phyloP scores from a whole-genome alignment of 2,888 invertebrate species.

The Halocaridina rubra region DNA sequence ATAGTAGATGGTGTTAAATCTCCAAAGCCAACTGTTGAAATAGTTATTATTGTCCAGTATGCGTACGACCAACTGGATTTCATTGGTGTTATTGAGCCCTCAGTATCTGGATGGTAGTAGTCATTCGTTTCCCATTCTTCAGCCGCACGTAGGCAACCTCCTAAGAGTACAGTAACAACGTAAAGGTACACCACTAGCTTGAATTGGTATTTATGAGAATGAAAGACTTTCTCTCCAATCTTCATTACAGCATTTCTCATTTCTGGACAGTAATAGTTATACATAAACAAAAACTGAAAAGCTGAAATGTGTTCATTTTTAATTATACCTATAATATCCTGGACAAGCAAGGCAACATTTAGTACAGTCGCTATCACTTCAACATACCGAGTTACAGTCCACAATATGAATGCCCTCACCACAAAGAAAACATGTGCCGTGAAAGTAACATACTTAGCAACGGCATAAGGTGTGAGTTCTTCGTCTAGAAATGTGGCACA shows the following conservation, averaged over 20 bases:
- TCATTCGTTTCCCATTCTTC: background rate
- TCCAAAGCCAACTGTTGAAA: slow-evolving; percentile 2
- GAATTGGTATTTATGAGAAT: no score
- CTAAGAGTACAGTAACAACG: no score
- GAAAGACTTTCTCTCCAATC: no score
- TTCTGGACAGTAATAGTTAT: background rate
- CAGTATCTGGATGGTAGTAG: background rate
- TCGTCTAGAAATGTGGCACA: background rate
- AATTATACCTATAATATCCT: background rate
- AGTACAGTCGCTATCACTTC: background rate
- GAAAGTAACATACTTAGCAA: background rate
- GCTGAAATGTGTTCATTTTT: background rate
- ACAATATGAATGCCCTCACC: background rate
- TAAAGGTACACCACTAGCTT: background rate
- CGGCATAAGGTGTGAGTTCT: background rate
- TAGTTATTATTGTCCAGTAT: background rate
- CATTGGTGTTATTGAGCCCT: background rate
- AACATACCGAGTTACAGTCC: background rate
- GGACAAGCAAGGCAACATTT: background rate
- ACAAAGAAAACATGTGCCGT: background rate
- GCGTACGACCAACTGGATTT: background rate
- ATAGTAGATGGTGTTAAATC: background rate
- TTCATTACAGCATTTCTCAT: background rate
- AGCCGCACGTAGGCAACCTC: background rate
- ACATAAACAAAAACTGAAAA: background rate